Evolutionary conservation across 1,140 invertebrate genomes (phyloP), one percentile per base, ranked within the genome.

Genomic region (Rhagoletis zephyria): DNA sequence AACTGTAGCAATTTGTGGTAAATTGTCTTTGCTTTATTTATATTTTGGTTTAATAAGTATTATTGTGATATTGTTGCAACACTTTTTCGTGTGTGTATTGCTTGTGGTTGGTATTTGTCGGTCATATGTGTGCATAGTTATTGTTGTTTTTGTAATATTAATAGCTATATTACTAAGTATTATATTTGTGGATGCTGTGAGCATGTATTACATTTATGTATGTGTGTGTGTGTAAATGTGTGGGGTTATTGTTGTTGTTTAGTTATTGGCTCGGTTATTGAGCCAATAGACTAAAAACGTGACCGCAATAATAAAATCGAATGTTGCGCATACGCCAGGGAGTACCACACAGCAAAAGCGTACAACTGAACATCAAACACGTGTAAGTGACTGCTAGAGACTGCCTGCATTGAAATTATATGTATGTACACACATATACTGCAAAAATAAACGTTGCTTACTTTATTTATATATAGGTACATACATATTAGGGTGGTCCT

Each of bases 261-360:
- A 67, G 3, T 81, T 81, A 81, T 81, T 81, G 48, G 16, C 9
- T 81, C 56, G 74, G 48, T 81, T 81, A 51, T 81, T 10, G 48
- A 81, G 74, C 48, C 74, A 81, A 81, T 81, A 59, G 74, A 56
- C 40, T 81, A 56, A 19, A 30, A 81, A 81, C 74, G 74, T 81
- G 74, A 81, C 74, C 56, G 74, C 74, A 81, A 81, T 81, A 81
- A 81, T 81, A 81, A 81, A 81, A 56, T 56, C 74, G 74, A 81
- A 81, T 59, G 74, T 81, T 81, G 48, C 74, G 74, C 74, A 56
- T 81, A 81, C 74, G 74, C 74, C 48, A 40, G 48, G 48, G 19
- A 19, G 74, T 30, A 81, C 48, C n/a, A 9, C 16, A n/a, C 12
- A 63, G n/a, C 0, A 4, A 63, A 63, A 16, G n/a, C n/a, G 1